Evolutionary conservation across 2,113 vertebrate species (phyloP).

Genomic region (Todiramphus saurophagus): DNA sequence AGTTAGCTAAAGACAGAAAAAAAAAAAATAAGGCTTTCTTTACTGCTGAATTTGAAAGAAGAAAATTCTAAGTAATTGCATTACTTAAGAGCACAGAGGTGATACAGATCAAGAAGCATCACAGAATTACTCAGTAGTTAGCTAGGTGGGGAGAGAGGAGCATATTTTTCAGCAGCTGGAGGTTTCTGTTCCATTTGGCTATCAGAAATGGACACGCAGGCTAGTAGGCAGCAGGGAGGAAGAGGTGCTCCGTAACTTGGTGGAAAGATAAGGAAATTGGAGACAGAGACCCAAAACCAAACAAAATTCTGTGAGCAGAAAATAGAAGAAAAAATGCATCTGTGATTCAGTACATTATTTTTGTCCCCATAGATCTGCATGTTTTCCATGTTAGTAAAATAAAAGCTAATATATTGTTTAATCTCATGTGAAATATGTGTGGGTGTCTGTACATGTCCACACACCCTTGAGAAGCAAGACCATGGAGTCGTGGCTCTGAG

Average conservation of each 20-base stretch:
- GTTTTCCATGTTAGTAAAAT: not conserved
- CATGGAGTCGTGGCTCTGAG: not conserved
- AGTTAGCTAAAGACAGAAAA: not conserved
- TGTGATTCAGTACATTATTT: not conserved
- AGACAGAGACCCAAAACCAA: not conserved
- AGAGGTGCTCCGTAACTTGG: not conserved
- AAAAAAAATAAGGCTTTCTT: not conserved
- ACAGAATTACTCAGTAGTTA: not conserved
- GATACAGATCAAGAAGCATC: not conserved
- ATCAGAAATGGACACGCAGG: not conserved
- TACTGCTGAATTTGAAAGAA: not conserved
- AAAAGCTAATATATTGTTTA: not conserved
- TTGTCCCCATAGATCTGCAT: not conserved
- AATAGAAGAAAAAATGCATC: not conserved
- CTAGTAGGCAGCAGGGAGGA: not conserved
- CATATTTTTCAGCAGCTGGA: not conserved
- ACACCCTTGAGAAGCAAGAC: not conserved
- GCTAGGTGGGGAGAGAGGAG: not conserved
- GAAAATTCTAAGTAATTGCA: not conserved
- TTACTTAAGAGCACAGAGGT: not conserved
- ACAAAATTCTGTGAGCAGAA: not conserved
- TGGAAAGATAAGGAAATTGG: not conserved
- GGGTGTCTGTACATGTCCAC: fast-evolving
- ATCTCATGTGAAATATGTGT: not conserved
- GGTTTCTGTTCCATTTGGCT: not conserved